phyloP scores from a whole-genome alignment of 2,888 invertebrate species.

The Autographa pulchrina region DNA sequence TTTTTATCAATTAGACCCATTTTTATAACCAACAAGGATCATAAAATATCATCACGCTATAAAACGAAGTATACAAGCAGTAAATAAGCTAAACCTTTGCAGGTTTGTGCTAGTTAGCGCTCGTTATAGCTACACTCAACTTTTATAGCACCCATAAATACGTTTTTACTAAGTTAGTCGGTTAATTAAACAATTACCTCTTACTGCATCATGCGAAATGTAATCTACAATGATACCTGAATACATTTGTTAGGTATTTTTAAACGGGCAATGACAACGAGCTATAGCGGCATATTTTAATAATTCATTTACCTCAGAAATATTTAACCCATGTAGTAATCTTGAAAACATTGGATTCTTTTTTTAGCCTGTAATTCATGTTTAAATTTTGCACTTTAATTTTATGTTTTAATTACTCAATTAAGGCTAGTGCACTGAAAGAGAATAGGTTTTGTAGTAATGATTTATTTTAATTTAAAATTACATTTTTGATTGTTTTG shows the following conservation, averaged over 20 bases:
- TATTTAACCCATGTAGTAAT: conserved; percentile 26
- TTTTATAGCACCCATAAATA: conserved; percentile 58
- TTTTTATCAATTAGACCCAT: conserved; percentile 48
- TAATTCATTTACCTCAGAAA: conserved; percentile 28
- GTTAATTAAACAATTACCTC: conserved; percentile 63
- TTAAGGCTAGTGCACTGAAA: conserved; percentile 40
- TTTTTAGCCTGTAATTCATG: conserved; percentile 3
- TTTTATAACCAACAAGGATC: conserved; percentile 51
- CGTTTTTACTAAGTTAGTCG: conserved; percentile 55
- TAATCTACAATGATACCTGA: conserved; percentile 36
- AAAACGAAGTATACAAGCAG: conserved; percentile 56
- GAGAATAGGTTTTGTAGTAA: conserved; percentile 6
- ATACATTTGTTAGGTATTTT: conserved; percentile 23
- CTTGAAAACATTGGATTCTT: conserved; percentile 17
- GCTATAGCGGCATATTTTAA: conserved; percentile 21
- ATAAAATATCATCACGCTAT: conserved; percentile 62
- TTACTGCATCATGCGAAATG: conserved; percentile 45
- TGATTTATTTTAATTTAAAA: background rate
- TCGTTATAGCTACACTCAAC: conserved; percentile 50
- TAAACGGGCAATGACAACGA: conserved; percentile 22
- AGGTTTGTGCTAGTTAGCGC: conserved; percentile 54
- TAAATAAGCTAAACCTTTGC: conserved; percentile 56
- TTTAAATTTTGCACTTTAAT: conserved; percentile 39
- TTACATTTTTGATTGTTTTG: conserved; percentile 2
- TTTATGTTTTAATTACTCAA: conserved; percentile 47